Conservation (phyloP, 1,140 invertebrate genomes). For the Rhagoletis zephyria region DNA sequence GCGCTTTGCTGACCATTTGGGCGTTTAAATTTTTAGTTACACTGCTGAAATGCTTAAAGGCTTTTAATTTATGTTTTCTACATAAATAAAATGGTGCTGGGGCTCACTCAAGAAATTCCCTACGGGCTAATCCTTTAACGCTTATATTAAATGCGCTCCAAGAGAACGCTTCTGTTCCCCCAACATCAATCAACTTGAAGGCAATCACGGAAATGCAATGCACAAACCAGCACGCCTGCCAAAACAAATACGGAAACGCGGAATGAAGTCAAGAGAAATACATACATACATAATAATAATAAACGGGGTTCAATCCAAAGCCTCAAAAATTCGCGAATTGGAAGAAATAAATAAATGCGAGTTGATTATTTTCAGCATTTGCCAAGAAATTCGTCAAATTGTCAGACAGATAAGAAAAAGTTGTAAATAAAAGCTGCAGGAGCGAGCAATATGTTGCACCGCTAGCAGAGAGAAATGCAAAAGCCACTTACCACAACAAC, state of each 20-base stretch:
- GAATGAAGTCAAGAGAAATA: not conserved
- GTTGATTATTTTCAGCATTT: slow-evolving; percentile 27
- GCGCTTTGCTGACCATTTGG: no score
- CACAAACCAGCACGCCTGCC: no score
- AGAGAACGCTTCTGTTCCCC: not conserved
- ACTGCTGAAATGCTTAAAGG: no score
- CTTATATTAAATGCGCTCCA: no score
- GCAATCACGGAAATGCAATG: not conserved
- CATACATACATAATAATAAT: no score
- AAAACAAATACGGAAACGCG: no score
- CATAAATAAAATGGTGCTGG: no score
- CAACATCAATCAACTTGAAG: slow-evolving; percentile 1
- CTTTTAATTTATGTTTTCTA: no score
- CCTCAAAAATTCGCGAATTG: not conserved
- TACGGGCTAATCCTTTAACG: no score
- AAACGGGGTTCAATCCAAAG: not conserved
- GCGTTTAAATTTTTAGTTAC: no score
- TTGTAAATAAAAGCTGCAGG: not conserved
- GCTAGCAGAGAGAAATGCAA: not conserved
- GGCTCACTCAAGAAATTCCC: no score
- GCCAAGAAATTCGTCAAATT: slow-evolving; percentile 37
- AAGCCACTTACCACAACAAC: not conserved
- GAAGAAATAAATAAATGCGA: not conserved
- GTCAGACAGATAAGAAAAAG: slow-evolving; percentile 26
- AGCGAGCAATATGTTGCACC: slow-evolving; percentile 4